Evolutionary conservation across 1,140 invertebrate species (phyloP), one percentile per base, ranked within the genome.

Genomic region (Venturia canescens): DNA sequence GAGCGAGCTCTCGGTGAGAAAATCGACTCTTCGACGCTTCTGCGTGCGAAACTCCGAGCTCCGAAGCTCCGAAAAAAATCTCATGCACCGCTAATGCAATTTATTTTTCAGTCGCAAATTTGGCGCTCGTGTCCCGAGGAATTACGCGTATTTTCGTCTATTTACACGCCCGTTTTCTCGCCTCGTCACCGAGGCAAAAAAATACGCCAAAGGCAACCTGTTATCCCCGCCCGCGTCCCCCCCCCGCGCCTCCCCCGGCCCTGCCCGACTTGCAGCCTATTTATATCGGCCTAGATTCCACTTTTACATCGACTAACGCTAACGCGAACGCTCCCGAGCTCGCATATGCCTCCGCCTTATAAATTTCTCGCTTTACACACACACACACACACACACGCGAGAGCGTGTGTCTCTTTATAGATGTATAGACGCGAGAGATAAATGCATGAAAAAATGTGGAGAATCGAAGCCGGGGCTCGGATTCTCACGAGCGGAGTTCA

Each of bases 281-380:
- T 91, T 91, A 90, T 91, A 91, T 91, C 88, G 90, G 89, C 90
- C 90, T 91, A 91, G 90, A 91, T 91, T 91, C 89, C 89, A 86
- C 88, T 89, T 90, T 91, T 89, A 90, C 87, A 89, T 86, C 86
- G 86, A 83, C 85, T 83, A 83, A 87, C 83, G 83, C 85, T 72
- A 60, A 84, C 83, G 85, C 82, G 80, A 74, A 69, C 74, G 83
- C 79, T 67, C 71, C 66, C 67, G 29, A 79, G 57, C 80, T 82
- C 85, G 84, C 13, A 44, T 77, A 18, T 21, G 27, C 50, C 57
- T 63, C 63, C 4, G 53, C 67, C 50, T 53, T 78, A 63, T 72
- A 86, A 80, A 80, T 76, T 81, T 80, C 63, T 82, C 83, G 79
- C 82, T 86, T 84, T 80, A 26, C 23, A 23, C 79, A 57, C 60